These are phyloP conservation scores for Marronus borbonicus DNA, from an alignment of 2,888 invertebrate genomes.

Conservation along the genomic window DNA sequence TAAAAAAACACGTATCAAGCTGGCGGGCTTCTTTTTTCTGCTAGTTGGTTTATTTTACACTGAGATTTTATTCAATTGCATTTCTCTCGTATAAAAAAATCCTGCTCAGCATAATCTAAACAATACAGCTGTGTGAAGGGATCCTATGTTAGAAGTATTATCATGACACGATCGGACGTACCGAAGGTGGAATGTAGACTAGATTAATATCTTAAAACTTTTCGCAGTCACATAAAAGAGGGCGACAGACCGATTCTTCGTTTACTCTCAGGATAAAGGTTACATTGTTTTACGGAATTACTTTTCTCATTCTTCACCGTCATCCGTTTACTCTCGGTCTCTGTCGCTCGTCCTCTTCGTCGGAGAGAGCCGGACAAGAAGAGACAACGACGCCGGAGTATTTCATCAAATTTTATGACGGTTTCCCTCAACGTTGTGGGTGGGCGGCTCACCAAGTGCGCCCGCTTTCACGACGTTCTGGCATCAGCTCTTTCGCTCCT, in stretches of 20 bases:
- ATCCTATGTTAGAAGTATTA: too few species aligned
- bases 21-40: too few species aligned
- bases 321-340: not conserved
- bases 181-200: too few species aligned
- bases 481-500: not conserved
- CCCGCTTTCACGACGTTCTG: not conserved
- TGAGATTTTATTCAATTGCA: too few species aligned
- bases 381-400: not conserved
- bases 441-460: not conserved
- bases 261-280: slow-evolving; percentile 8
- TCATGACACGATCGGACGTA: too few species aligned
- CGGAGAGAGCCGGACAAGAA: not conserved
- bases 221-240: not conserved
- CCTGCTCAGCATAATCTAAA: too few species aligned
- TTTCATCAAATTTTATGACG: slow-evolving; percentile 13
- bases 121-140: too few species aligned
- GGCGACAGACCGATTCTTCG: not conserved
- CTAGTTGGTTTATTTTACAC: too few species aligned
- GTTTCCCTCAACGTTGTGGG: not conserved
- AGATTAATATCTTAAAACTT: not conserved
- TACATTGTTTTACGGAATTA: slow-evolving; percentile 30
- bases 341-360: not conserved
- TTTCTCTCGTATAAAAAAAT: too few species aligned
- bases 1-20: too few species aligned
- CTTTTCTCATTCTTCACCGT: not conserved